A percentile compares a stretch with the other conserved stretches of the same genome.
Evolutionary conservation across 2,888 invertebrate species (phyloP).

Genomic region (Caenorhabditis panamensis): DNA sequence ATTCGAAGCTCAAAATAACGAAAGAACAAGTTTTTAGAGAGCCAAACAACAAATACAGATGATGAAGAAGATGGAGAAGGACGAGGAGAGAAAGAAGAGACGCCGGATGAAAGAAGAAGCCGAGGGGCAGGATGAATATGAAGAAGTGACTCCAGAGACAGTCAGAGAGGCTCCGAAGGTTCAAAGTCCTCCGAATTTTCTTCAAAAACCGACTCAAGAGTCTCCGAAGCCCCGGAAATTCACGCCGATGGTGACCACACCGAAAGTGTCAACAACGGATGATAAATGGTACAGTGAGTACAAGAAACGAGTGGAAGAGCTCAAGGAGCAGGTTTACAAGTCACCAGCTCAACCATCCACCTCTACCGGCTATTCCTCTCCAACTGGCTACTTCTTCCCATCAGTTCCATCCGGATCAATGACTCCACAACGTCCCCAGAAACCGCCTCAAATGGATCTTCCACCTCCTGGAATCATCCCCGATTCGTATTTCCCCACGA

Average conservation of each 20-base stretch:
- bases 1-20: too few relatives aligned
- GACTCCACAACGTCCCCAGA: neutral
- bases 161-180: too few relatives aligned
- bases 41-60: slow-evolving; percentile 19
- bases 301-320: neutral
- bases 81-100: slow-evolving; percentile 8
- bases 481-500: neutral
- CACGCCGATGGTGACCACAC: too few relatives aligned
- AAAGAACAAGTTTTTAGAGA: slow-evolving; percentile 17
- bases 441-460: slow-evolving; percentile 20
- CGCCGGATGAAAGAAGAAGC: neutral
- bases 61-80: slow-evolving; percentile 17
- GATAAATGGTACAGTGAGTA: slow-evolving; percentile 1
- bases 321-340: slow-evolving; percentile 19
- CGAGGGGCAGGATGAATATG: neutral
- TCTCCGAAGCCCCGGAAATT: too few relatives aligned
- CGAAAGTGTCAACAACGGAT: neutral
- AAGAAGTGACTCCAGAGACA: too few relatives aligned
- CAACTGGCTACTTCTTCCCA: neutral
- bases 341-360: neutral
- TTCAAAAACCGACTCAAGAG: too few relatives aligned
- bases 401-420: neutral
- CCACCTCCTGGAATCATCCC: slow-evolving; percentile 21
- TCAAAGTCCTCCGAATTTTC: too few relatives aligned
- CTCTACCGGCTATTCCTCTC: neutral